A percentile compares a stretch with the other conserved stretches of the same genome.
Evolutionary conservation across 2,888 invertebrate species (phyloP).

Genomic region (Gibbula magus): DNA sequence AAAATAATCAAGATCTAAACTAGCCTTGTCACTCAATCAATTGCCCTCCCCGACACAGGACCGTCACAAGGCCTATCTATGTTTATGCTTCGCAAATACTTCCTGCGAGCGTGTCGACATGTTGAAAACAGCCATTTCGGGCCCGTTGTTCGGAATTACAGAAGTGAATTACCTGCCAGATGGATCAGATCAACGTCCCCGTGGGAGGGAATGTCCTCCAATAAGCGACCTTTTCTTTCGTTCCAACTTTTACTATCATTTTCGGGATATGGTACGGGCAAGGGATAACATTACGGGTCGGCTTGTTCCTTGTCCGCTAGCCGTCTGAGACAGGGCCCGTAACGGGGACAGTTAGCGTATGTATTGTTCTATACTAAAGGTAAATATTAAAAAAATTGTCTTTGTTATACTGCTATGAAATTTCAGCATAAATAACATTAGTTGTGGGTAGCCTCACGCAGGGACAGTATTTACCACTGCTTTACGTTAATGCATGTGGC

Average conservation of each 20-base stretch:
- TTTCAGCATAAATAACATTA: no score
- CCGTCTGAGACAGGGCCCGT: not conserved
- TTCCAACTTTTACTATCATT: not conserved
- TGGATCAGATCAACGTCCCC: not conserved
- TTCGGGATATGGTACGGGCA: constrained; percentile 19
- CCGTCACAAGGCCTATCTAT: no score
- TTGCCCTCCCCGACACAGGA: not conserved
- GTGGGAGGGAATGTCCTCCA: not conserved
- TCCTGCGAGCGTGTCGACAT: not conserved
- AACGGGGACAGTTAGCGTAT: constrained; percentile 7
- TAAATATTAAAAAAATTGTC: no score
- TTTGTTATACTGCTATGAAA: no score
- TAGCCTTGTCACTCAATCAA: no score
- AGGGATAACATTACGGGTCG: not conserved
- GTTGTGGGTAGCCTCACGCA: no score
- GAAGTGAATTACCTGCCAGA: not conserved
- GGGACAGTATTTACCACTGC: no score
- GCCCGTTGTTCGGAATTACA: not conserved
- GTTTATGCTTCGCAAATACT: not conserved
- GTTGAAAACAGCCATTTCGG: not conserved
- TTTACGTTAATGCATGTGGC: no score
- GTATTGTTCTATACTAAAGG: no score
- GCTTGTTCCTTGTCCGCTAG: not conserved
- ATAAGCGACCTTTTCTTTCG: not conserved
- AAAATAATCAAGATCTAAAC: not conserved